A percentile compares a stretch with the other conserved stretches of the same genome.
Evolutionary conservation across 2,797 vertebrate species (phyloP).

Genomic region (Bradypodion pumilum): DNA sequence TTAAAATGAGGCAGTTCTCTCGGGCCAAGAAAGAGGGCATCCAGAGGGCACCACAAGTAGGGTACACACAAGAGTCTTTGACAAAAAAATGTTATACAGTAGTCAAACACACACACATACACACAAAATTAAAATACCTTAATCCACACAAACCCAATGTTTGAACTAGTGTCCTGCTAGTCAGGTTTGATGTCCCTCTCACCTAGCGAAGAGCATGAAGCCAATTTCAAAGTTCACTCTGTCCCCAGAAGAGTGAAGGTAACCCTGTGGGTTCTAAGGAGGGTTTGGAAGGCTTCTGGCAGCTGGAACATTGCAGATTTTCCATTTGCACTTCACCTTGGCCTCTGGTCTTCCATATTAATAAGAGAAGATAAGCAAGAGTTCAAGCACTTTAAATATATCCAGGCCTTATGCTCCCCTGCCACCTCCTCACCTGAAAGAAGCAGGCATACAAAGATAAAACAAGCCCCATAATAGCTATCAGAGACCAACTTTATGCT

Average conservation of each 20-base stretch:
- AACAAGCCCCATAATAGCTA: background rate
- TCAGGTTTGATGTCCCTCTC: background rate
- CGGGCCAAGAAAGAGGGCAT: background rate
- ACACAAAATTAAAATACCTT: constrained; percentile 18
- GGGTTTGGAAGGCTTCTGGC: background rate
- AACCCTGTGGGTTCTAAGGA: background rate
- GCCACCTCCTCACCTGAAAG: background rate
- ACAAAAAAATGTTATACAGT: accelerated
- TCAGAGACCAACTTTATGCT: background rate
- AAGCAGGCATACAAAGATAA: background rate
- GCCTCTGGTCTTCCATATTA: background rate
- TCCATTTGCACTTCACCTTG: background rate
- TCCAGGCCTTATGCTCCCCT: no score
- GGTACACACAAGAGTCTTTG: background rate
- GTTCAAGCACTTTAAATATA: constrained; percentile 13
- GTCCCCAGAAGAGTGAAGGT: background rate
- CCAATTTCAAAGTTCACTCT: background rate
- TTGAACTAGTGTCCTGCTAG: background rate
- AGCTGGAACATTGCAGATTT: background rate
- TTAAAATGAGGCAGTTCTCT: background rate
- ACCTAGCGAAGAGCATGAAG: background rate
- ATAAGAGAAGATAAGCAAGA: background rate
- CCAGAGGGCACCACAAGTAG: constrained; percentile 9
- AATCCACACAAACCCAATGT: background rate
- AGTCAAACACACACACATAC: background rate